Evolutionary conservation across 2,113 vertebrate species (phyloP), one percentile per base, ranked within the genome.

Genomic region (Pteropus alecto): DNA sequence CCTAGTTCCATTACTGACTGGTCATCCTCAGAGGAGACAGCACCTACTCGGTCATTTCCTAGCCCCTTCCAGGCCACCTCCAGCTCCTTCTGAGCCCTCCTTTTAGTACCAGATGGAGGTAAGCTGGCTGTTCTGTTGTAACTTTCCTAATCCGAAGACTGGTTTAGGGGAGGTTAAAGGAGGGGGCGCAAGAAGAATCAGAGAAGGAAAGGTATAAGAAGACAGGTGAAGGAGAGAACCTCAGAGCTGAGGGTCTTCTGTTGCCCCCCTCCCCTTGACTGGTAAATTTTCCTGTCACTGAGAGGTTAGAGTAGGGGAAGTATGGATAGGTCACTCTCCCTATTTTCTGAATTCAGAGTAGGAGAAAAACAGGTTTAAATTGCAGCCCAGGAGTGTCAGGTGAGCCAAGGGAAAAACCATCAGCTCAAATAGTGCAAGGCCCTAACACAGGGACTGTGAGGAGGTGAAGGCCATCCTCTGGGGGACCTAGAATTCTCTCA

Each of bases 341-440:
- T 93, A n/a, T 68, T 70, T 95, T 83, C 89, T 94, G 70, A 90
- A 85, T 74, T 87, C 71, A 90, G 91, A 94, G 48, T 43, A 85
- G 51, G 41, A 92, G 76, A 65, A 92, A 93, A 93, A 83, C 24
- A 97, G 71, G 15, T 43, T 67, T 89, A 74, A 68, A 61, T 65
- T 54, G 74, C 58, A 92, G 60, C 60, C 38, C 16, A 79, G 68
- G 35, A 93, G 73, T 82, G 51, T 56, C 19, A 74, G 38, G 51
- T 83, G 13, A 85, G 67, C 79, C 71, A 67, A 22, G 84, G 56
- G 68, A 24, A 78, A 95, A 89, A 48, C 60, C 13, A 60, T 30
- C 41, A 48, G 83, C 14, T 90, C 46, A 51, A 48, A 70, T 6
- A 63, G 33, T 46, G 4, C 74, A 56, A 79, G 63, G 67, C 33